Conservation (phyloP, 2,797 vertebrate genomes). For the Scomberomorus guttatus region DNA sequence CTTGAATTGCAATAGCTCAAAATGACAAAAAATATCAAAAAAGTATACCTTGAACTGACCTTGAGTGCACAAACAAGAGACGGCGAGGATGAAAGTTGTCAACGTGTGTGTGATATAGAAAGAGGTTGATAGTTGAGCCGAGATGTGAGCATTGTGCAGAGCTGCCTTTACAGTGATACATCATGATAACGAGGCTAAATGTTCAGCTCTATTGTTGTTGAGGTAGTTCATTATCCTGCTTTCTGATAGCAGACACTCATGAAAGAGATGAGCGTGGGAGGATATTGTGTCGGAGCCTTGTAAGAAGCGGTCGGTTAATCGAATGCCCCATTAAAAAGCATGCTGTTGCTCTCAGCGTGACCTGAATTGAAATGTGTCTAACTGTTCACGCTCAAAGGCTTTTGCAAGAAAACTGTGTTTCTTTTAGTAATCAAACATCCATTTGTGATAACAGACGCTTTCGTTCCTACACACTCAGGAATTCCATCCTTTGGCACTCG, state of each 20-base stretch:
- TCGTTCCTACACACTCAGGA: slow-evolving; percentile 63
- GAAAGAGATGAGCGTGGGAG: slow-evolving; percentile 70
- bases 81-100: background rate
- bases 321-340: too few species aligned
- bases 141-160: slow-evolving; percentile 14
- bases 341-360: slow-evolving; percentile 39
- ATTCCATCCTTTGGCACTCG: slow-evolving; percentile 68
- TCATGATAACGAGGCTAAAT: slow-evolving; percentile 43
- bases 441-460: slow-evolving; percentile 49
- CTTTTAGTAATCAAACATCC: slow-evolving; percentile 62
- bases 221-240: slow-evolving; percentile 62
- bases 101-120: background rate
- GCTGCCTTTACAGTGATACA: slow-evolving; percentile 19
- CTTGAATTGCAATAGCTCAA: background rate
- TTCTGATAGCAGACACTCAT: slow-evolving; percentile 58
- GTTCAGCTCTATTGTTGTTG: slow-evolving; percentile 41
- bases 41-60: background rate
- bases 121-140: slow-evolving; percentile 9
- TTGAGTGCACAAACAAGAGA: background rate
- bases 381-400: slow-evolving; percentile 21
- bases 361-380: slow-evolving; percentile 54
- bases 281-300: slow-evolving; percentile 60
- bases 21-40: background rate
- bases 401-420: slow-evolving; percentile 37
- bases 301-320: slow-evolving; percentile 36